phyloP scores from a whole-genome alignment of 2,113 vertebrate species.

The Haemorhous mexicanus region DNA sequence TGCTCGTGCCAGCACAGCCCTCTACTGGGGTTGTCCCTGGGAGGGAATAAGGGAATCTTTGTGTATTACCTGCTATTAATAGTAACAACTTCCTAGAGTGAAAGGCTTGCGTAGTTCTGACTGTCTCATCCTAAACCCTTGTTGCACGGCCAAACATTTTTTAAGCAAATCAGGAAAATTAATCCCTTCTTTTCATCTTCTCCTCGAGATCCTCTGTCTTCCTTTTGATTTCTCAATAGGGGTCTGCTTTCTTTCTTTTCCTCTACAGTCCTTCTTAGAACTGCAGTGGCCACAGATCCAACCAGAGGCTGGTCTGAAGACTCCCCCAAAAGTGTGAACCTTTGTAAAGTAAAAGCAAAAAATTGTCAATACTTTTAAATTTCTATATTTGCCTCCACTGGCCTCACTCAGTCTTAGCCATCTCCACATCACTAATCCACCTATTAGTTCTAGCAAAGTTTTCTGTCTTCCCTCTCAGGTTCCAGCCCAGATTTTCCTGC shows the following conservation, averaged over 20 bases:
- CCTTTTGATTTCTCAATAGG: background rate
- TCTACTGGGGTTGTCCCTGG: background rate
- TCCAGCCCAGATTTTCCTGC: conserved; percentile 33
- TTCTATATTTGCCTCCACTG: background rate
- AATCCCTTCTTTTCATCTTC: background rate
- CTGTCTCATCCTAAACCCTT: background rate
- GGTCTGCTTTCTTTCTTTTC: background rate
- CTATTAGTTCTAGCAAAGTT: background rate
- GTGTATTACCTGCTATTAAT: background rate
- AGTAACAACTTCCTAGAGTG: background rate
- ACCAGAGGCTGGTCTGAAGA: background rate
- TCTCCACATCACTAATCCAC: background rate
- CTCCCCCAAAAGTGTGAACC: background rate
- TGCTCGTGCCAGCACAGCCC: background rate
- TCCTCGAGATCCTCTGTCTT: background rate
- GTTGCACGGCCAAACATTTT: background rate
- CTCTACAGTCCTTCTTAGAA: background rate
- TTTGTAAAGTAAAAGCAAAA: background rate
- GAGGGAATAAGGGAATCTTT: background rate
- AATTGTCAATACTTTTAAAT: background rate
- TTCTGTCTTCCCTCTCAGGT: background rate
- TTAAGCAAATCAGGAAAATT: background rate
- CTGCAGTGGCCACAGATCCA: background rate
- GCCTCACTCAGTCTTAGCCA: background rate
- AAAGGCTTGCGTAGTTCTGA: background rate